Evolutionary conservation across 2,797 vertebrate genomes (phyloP).

Genomic region (Danionella dracula): DNA sequence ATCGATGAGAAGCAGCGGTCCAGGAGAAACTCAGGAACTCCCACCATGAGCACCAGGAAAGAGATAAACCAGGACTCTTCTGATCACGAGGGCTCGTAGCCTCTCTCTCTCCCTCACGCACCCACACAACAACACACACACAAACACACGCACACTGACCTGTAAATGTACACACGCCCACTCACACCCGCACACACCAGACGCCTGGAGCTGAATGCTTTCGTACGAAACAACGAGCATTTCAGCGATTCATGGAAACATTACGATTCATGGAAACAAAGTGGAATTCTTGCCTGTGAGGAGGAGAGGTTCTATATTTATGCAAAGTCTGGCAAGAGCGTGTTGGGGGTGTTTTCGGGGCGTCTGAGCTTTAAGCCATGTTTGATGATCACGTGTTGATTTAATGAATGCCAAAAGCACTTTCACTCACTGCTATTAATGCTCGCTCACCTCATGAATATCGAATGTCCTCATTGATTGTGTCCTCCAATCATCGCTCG

Average conservation of each 20-base stretch:
- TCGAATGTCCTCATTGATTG: constrained; percentile 14
- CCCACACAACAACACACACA: not conserved
- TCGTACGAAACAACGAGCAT: constrained; percentile 70
- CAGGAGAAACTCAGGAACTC: constrained; percentile 87
- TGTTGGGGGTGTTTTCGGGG: constrained; percentile 18
- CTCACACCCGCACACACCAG: constrained; percentile 52
- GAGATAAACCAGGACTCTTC: constrained; percentile 84
- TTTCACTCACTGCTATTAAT: constrained; percentile 53
- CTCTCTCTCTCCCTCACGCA: constrained; percentile 33
- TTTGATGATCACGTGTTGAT: constrained; percentile 54
- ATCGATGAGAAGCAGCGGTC: constrained; percentile 91
- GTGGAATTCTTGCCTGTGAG: constrained; percentile 56
- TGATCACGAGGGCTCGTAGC: constrained; percentile 76
- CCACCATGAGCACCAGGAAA: constrained; percentile 87
- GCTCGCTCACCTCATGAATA: constrained; percentile 44
- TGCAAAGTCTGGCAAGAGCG: constrained; percentile 67
- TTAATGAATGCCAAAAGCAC: constrained; percentile 58
- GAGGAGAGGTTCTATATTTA: constrained; percentile 76
- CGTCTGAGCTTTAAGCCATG: constrained; percentile 68
- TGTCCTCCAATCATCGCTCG: not conserved
- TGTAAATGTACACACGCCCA: too few species aligned
- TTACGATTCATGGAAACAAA: too few species aligned
- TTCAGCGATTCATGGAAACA: too few species aligned
- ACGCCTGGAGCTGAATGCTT: constrained; percentile 72
- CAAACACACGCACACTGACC: too few species aligned